Conservation (phyloP, 1,140 invertebrate genomes). For the Papilio polytes region DNA sequence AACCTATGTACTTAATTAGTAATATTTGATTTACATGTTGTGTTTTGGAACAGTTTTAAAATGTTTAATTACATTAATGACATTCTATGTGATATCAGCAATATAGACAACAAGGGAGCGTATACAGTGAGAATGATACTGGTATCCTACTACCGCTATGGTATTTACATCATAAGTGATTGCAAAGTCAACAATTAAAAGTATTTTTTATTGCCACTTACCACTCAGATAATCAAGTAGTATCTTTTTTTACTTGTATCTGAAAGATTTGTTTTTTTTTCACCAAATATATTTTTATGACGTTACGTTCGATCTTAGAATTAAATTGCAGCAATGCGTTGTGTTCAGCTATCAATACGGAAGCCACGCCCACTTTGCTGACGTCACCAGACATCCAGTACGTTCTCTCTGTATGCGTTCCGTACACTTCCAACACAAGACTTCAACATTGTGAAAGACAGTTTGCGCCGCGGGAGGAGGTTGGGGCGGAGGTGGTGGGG, state of each 20-base stretch:
- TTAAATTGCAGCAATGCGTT: background rate
- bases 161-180: background rate
- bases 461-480: slow-evolving; percentile 28
- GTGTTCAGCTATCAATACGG: background rate
- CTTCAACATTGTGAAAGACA: slow-evolving; percentile 48
- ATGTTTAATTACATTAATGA: slow-evolving; percentile 67
- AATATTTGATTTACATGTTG: slow-evolving; percentile 76
- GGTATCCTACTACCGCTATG: background rate
- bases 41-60: slow-evolving; percentile 74
- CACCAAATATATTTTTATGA: background rate
- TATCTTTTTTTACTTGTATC: background rate
- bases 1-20: slow-evolving; percentile 82
- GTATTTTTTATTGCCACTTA: background rate
- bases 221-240: background rate
- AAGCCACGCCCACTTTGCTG: background rate
- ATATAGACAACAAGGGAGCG: slow-evolving; percentile 58
- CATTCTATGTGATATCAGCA: slow-evolving; percentile 81
- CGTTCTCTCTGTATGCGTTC: background rate
- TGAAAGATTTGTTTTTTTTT: background rate
- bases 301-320: background rate
- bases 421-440: slow-evolving; percentile 41
- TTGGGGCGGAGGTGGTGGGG: background rate
- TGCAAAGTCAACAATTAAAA: background rate
- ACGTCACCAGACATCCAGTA: background rate
- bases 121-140: slow-evolving; percentile 21